Percentiles rank a stretch among this genome's conserved stretches.
Conservation (phyloP, 2,797 vertebrate genomes). For the Hozukius guyotensis region DNA sequence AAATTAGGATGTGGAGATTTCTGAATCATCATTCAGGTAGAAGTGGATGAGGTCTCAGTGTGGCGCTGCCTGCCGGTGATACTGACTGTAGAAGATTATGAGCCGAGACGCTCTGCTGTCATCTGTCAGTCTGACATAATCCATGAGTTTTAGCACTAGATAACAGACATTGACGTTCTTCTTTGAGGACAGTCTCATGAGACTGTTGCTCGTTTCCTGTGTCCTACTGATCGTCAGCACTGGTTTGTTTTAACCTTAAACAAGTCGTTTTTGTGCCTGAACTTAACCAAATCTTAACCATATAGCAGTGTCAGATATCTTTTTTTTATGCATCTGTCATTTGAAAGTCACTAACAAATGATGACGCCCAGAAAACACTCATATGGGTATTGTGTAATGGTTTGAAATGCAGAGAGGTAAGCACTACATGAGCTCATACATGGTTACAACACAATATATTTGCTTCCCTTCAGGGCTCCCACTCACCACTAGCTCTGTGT, state of each 20-base stretch:
- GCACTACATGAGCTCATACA: not conserved
- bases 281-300: too few species aligned
- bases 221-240: not conserved
- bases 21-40: not conserved
- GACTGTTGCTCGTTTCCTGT: not conserved
- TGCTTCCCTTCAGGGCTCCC: conserved; percentile 18
- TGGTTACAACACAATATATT: not conserved
- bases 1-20: not conserved
- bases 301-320: not conserved
- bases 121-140: not conserved
- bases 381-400: not conserved
- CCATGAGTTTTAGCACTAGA: not conserved
- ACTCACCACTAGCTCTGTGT: not conserved
- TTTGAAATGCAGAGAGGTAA: not conserved
- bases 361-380: not conserved
- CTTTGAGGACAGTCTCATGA: not conserved
- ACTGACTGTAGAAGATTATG: not conserved
- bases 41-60: not conserved
- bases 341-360: not conserved
- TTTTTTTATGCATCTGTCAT: not conserved
- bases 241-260: not conserved
- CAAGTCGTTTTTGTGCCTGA: not conserved
- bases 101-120: not conserved
- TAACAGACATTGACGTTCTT: not conserved
- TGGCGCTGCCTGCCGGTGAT: not conserved